Base-by-base conservation (phyloP, 1,140 invertebrate species). In the Drosophila yakuba region DNA sequence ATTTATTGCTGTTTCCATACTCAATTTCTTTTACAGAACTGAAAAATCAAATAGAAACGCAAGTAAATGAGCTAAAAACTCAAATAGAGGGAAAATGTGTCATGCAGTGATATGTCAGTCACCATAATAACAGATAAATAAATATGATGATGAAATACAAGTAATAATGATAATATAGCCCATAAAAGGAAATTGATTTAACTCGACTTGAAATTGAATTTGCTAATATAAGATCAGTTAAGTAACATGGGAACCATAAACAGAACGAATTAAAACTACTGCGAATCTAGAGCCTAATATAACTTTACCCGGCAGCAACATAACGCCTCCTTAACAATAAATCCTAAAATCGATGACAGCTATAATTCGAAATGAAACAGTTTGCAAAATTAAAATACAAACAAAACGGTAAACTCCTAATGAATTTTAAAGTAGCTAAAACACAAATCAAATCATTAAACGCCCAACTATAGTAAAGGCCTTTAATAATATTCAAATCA, bases 11-110 rank as follows among this genome's bases (percentile, higher is more conserved):
- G 91, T 92, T 92, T 92, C 91, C 84, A 91, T 91, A 81, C 86
- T 81, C 91, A 92, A 89, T 90, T 92, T 91, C 84, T 93, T 92
- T 96, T 96, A 83, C 96, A 98, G 97, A 97, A 94, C 93, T 98
- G 94, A 98, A 98, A 95, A 98, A 98, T 94, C 96, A 97, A 93
- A 96, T 98, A 95, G 97, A 98, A 94, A 97, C 96, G 92, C 97
- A 98, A 95, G 97, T 98, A 93, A 98, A 96, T 94, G 97, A 98
- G 94, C 94, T 98, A 93, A 98, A 98, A 94, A 95, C 97, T 91
- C 97, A 97, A 94, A 97, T 98, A 93, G 97, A 98, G 95, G 97
- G 96, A 94, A 97, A 97, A 94, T 98, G 97, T 94, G 96, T 95
- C 92, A 95, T 97, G 94, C 97, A 97, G 96, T 97, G 95, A 96